These are phyloP conservation scores for Charaxes varanes DNA, from an alignment of 1,140 invertebrate species.

Conservation along the genomic window DNA sequence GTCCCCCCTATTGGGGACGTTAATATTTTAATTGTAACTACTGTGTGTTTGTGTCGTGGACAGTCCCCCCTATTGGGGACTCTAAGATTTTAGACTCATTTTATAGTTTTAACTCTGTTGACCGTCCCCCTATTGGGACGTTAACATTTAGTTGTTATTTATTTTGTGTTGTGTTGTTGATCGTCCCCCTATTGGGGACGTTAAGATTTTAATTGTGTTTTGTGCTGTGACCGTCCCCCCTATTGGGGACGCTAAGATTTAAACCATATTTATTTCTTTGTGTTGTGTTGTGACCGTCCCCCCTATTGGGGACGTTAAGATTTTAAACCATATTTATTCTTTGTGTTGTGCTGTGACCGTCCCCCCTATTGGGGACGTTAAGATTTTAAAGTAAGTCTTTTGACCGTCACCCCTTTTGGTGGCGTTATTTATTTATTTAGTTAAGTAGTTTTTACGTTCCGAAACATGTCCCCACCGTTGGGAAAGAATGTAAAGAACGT, in stretches of 20 bases:
- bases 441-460: not conserved
- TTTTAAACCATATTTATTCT: not conserved
- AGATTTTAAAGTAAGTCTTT: too few relatives aligned
- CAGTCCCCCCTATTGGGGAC: too few relatives aligned
- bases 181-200: too few relatives aligned
- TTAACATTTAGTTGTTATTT: not conserved
- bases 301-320: too few relatives aligned
- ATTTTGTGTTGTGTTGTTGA: not conserved
- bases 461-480: not conserved
- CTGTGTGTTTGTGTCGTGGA: too few relatives aligned
- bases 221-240: too few relatives aligned
- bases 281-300: not conserved
- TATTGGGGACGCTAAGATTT: too few relatives aligned
- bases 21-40: not conserved
- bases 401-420: slow-evolving; percentile 2
- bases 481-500: not conserved
- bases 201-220: too few relatives aligned
- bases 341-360: too few relatives aligned
- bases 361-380: too few relatives aligned
- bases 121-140: not conserved
- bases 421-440: not conserved
- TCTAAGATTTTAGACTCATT: not conserved
- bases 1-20: slow-evolving; percentile 1
- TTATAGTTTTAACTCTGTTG: not conserved
- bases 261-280: too few relatives aligned